phyloP scores from a whole-genome alignment of 1,140 invertebrate species.

The Aphelenchoides fujianensis region DNA sequence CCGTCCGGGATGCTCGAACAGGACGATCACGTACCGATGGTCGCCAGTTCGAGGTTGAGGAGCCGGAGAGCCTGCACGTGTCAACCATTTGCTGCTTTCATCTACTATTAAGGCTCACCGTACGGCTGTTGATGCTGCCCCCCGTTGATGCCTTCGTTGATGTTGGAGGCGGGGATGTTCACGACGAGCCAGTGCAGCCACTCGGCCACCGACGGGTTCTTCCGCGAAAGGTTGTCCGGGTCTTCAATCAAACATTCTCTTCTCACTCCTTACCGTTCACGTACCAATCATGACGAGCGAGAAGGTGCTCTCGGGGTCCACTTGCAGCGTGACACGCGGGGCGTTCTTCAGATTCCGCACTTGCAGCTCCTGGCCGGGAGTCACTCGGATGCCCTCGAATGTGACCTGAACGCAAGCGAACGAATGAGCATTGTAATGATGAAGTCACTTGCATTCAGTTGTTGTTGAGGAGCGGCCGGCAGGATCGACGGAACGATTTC shows the following conservation, averaged over 20 bases:
- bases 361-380: constrained; percentile 55
- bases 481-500: constrained; percentile 58
- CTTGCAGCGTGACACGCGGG: constrained; percentile 57
- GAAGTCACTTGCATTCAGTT: constrained; percentile 50
- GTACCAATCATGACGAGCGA: constrained; percentile 61
- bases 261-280: constrained; percentile 17
- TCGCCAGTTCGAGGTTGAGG: constrained; percentile 58
- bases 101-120: constrained; percentile 26
- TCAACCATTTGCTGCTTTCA: constrained; percentile 32
- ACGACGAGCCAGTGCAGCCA: constrained; percentile 61
- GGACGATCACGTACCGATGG: constrained; percentile 60
- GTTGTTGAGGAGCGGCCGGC: constrained; percentile 49
- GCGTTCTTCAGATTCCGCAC: constrained; percentile 59
- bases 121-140: constrained; percentile 62
- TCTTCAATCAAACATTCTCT: constrained; percentile 44
- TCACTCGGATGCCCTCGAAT: constrained; percentile 59
- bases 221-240: constrained; percentile 59
- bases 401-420: constrained; percentile 40
- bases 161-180: constrained; percentile 60
- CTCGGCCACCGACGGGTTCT: constrained; percentile 61
- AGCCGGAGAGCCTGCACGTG: constrained; percentile 60
- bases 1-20: constrained; percentile 59
- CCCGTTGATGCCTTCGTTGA: constrained; percentile 58
- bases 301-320: constrained; percentile 58
- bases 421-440: constrained; percentile 15